A percentile compares a stretch with the other conserved stretches of the same genome.
Evolutionary conservation across 2,888 invertebrate genomes (phyloP).

Genomic region (Synanthedon andrenaeformis): DNA sequence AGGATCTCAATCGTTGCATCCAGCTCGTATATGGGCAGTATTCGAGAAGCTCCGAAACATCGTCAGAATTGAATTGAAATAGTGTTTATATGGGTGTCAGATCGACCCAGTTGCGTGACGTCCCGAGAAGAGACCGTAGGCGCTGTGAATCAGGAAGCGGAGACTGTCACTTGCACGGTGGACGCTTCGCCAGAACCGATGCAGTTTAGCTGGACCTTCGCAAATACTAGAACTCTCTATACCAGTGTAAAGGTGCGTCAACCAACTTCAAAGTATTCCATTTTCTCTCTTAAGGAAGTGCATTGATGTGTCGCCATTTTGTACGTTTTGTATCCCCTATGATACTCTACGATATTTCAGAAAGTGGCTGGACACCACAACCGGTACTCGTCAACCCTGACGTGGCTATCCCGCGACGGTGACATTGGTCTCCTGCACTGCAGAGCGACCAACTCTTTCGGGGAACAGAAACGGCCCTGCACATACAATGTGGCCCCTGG

Average conservation of each 20-base stretch:
- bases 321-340: too few relatives aligned
- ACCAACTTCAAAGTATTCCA: too few relatives aligned
- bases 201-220: conserved; percentile 50
- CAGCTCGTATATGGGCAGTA: too few relatives aligned
- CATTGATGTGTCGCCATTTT: too few relatives aligned
- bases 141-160: conserved; percentile 24
- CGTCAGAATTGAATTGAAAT: too few relatives aligned
- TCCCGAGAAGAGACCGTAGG: conserved; percentile 29
- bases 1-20: too few relatives aligned
- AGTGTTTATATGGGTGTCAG: conserved; percentile 13
- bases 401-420: conserved; percentile 32
- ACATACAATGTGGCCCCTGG: conserved; percentile 27
- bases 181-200: conserved; percentile 42
- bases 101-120: conserved; percentile 35
- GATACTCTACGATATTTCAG: conserved; percentile 14
- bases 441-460: conserved; percentile 40
- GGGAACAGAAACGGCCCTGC: conserved; percentile 45
- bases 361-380: conserved; percentile 29
- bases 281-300: background rate
- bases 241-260: conserved; percentile 33
- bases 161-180: conserved; percentile 37
- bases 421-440: conserved; percentile 41
- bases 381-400: conserved; percentile 38
- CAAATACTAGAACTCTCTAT: conserved; percentile 36
- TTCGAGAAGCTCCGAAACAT: too few relatives aligned